Evolutionary conservation across 2,113 vertebrate species (phyloP), one percentile per base, ranked within the genome.

Genomic region (Amia ocellicauda): DNA sequence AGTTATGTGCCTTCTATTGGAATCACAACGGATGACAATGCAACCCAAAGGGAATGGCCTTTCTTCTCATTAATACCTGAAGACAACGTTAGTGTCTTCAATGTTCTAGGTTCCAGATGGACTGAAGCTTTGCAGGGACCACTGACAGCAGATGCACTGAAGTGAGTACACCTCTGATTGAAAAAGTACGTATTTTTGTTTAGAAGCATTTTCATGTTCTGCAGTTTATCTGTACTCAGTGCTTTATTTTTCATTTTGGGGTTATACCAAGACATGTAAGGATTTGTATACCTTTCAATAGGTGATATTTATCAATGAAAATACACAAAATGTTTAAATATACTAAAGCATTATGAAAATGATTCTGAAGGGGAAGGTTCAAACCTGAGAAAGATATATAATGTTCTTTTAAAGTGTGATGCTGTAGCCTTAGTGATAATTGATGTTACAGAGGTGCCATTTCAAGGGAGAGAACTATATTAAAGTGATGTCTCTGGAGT

Each of bases 381-480:
- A n/a, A 36, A 5, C 11, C 31, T 36, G 5, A 36, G 31, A 36
- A 11, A 36, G 31, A 5, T 36, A 11, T 36, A 36, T 10, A 10
- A 5, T 36, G 3, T 36, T 3, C 31, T 36, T 10, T 36, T 36
- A 36, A 36, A 36, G 10, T 62, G 50, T 77, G 70, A 80, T 81
- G 78, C 75, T 68, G 73, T 80, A 76, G 67, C 71, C 68, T 42
- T 59, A 10, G 71, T 69, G 76, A 78, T 86, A 86, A 85, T 85
- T 82, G 82, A 83, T 82, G 82, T 85, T 80, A 77, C 70, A 69
- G 42, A 63, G 78, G 70, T 78, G 68, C 66, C 74, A 78, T 86
- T 85, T 79, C 82, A 85, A 74, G 80, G 78, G 79, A 83, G 73
- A 71, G 62, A 76, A 76, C 81, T 72, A 77, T 89, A 87, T 88